A percentile compares a stretch with the other conserved stretches of the same genome.
These are phyloP conservation scores for Bostrychus sinensis DNA, from an alignment of 2,113 vertebrate species.

Conservation along the genomic window DNA sequence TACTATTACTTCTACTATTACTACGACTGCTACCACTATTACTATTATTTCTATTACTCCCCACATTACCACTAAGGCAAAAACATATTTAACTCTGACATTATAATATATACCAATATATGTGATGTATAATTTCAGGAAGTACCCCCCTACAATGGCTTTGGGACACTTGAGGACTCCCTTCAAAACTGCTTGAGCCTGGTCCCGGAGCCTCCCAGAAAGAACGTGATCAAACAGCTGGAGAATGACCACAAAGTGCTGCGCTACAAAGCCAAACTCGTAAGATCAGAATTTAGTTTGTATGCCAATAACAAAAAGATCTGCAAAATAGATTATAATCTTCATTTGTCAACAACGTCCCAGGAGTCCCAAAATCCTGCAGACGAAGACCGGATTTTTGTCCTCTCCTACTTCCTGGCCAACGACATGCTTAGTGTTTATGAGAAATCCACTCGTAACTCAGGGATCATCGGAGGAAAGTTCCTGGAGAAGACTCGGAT, in stretches of 20 bases:
- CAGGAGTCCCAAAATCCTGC: conserved; percentile 86
- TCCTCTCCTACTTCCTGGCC: conserved; percentile 88
- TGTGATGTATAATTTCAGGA: conserved; percentile 66
- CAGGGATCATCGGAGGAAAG: conserved; percentile 87
- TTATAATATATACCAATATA: too few species aligned
- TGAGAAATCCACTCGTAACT: conserved; percentile 85
- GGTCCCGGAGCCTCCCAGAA: conserved; percentile 84
- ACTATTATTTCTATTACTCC: too few species aligned
- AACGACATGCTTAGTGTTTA: conserved; percentile 90
- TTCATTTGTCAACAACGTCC: too few species aligned
- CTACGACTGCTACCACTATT: too few species aligned
- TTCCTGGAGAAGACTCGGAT: conserved; percentile 85
- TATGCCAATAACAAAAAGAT: too few species aligned
- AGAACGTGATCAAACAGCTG: conserved; percentile 86
- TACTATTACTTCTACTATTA: too few species aligned
- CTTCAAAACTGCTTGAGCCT: conserved; percentile 90
- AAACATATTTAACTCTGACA: too few species aligned
- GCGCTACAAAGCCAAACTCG: conserved; percentile 84
- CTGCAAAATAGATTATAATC: too few species aligned
- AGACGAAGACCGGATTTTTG: conserved; percentile 84
- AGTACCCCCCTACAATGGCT: conserved; percentile 93
- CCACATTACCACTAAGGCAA: too few species aligned
- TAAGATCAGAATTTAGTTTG: conserved; percentile 69
- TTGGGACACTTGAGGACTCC: conserved; percentile 89
- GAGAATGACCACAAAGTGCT: conserved; percentile 86